phyloP scores from a whole-genome alignment of 2,797 vertebrate genomes.

The Zalophus californianus region DNA sequence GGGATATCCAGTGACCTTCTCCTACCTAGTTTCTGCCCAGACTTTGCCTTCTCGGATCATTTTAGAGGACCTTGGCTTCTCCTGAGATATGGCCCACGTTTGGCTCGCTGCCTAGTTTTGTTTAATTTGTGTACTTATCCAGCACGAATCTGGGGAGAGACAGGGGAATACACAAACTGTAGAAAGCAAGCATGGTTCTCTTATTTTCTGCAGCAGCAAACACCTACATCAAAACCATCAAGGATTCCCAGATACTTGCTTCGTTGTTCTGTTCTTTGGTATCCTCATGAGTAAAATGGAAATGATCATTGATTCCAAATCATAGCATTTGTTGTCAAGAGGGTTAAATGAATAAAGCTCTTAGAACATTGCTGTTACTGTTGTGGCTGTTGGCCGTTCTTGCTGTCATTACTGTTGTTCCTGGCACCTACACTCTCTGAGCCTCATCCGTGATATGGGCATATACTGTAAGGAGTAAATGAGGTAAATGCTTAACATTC shows the following conservation, averaged over 20 bases:
- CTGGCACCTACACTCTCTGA: not conserved
- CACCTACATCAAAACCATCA: not conserved
- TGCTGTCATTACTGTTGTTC: not conserved
- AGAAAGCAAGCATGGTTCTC: not conserved
- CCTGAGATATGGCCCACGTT: not conserved
- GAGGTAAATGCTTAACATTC: not conserved
- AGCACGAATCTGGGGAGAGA: not conserved
- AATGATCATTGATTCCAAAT: not conserved
- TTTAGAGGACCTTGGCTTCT: not conserved
- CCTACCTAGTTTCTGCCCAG: not conserved
- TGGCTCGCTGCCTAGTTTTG: not conserved
- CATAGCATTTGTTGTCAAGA: not conserved
- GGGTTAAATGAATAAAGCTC: not conserved
- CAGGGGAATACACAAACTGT: not conserved
- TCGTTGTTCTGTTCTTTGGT: not conserved
- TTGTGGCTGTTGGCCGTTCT: not conserved
- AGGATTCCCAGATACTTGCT: not conserved
- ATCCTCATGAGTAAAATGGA: not conserved
- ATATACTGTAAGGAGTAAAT: not conserved
- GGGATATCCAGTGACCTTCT: not conserved
- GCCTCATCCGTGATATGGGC: fast-evolving
- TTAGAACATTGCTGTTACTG: not conserved
- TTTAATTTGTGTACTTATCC: not conserved
- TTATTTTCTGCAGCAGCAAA: not conserved
- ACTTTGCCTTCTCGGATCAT: not conserved